These are phyloP conservation scores for Eupithecia abbreviata DNA, from an alignment of 2,888 invertebrate species.

Conservation along the genomic window DNA sequence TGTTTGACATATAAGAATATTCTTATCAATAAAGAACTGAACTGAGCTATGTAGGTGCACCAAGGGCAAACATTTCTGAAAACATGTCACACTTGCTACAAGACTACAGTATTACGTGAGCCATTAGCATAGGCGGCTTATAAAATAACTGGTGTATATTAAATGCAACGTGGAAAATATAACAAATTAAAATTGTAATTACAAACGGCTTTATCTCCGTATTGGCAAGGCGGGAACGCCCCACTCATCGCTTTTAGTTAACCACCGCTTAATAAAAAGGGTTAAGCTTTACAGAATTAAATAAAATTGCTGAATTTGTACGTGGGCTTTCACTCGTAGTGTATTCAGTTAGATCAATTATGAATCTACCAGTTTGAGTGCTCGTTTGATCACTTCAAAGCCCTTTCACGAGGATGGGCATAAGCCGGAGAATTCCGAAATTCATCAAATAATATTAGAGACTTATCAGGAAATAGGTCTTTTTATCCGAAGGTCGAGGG, in stretches of 20 bases:
- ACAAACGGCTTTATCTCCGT: neutral
- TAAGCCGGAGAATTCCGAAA: slow-evolving; percentile 15
- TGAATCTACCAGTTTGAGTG: slow-evolving; percentile 2
- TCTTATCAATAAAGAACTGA: too few species aligned
- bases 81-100: neutral
- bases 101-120: neutral
- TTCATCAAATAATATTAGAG: slow-evolving; percentile 41
- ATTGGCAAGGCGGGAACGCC: neutral
- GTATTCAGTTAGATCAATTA: slow-evolving; percentile 1
- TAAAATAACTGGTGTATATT: neutral
- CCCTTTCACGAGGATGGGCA: slow-evolving; percentile 8
- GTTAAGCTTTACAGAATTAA: neutral
- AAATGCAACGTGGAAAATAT: neutral
- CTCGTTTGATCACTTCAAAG: slow-evolving; percentile 12
- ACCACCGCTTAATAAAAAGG: neutral
- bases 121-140: neutral
- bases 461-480: slow-evolving; percentile 43
- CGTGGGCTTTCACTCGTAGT: neutral
- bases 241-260: neutral
- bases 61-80: too few species aligned
- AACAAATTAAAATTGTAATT: neutral
- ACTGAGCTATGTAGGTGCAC: too few species aligned
- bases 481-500: slow-evolving; percentile 43
- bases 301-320: neutral
- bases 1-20: too few species aligned